Conservation (phyloP, 1,140 invertebrate species). For the Mizuhopecten yessoensis region DNA sequence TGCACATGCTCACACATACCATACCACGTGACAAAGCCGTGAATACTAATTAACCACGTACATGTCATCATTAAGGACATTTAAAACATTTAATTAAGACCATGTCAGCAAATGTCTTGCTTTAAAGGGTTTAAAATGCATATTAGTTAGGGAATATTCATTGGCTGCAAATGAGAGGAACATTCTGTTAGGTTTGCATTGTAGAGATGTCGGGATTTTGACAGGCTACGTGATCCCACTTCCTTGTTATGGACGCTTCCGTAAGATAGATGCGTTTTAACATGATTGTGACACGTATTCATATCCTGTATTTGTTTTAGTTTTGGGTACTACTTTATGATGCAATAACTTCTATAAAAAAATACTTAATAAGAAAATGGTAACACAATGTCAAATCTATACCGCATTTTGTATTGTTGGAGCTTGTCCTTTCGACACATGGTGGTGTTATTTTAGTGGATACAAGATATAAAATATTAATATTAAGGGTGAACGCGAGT, state of each 20-base stretch:
- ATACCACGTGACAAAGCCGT: background rate
- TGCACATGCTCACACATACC: background rate
- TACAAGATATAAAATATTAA: too few species aligned
- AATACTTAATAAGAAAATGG: too few species aligned
- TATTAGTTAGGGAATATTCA: constrained; percentile 27
- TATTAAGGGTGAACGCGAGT: too few species aligned
- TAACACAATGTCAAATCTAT: too few species aligned
- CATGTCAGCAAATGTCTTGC: background rate
- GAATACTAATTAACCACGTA: background rate
- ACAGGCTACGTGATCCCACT: background rate
- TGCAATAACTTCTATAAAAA: too few species aligned
- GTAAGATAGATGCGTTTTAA: background rate
- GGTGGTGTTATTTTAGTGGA: too few species aligned
- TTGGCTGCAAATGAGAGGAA: background rate
- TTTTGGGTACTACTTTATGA: background rate
- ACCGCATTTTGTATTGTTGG: too few species aligned
- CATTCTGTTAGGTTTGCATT: background rate
- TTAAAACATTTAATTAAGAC: background rate
- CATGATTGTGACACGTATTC: background rate
- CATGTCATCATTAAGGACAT: background rate
- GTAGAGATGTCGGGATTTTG: background rate
- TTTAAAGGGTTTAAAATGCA: background rate
- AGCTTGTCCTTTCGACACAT: too few species aligned
- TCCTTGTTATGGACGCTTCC: background rate
- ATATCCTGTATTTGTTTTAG: background rate